Evolutionary conservation across 2,888 invertebrate genomes (phyloP).

Genomic region (Plebejus anna): DNA sequence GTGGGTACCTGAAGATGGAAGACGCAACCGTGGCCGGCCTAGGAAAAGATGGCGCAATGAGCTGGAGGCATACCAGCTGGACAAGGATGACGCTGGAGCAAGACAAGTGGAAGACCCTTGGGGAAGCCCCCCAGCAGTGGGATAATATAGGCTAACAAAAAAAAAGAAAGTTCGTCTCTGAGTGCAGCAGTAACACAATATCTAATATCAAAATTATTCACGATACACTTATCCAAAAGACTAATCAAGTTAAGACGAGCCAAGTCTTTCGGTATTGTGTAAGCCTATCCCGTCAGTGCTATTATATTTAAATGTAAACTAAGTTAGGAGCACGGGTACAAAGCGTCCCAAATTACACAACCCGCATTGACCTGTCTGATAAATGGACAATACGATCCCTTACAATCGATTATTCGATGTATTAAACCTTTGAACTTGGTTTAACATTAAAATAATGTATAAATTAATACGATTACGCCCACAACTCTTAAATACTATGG

Average conservation of each 20-base stretch:
- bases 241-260: not conserved
- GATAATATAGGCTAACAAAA: too few relatives aligned
- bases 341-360: slow-evolving; percentile 12
- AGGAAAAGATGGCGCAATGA: too few relatives aligned
- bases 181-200: too few relatives aligned
- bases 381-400: slow-evolving; percentile 15
- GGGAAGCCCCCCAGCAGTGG: too few relatives aligned
- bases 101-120: too few relatives aligned
- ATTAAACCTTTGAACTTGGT: slow-evolving; percentile 16
- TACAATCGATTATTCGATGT: slow-evolving; percentile 14
- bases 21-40: too few relatives aligned
- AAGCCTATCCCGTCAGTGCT: slow-evolving; percentile 25
- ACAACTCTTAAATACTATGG: too few relatives aligned
- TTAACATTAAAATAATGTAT: slow-evolving; percentile 1
- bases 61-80: too few relatives aligned
- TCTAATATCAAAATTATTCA: too few relatives aligned
- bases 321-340: not conserved
- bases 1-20: too few relatives aligned
- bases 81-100: too few relatives aligned
- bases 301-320: slow-evolving; percentile 28
- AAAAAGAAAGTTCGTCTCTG: too few relatives aligned
- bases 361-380: slow-evolving; percentile 23
- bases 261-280: slow-evolving; percentile 6
- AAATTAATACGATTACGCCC: not conserved
- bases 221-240: not conserved